These are phyloP conservation scores for Conopomorpha cramerella DNA, from an alignment of 1,140 invertebrate species.

Conservation along the genomic window DNA sequence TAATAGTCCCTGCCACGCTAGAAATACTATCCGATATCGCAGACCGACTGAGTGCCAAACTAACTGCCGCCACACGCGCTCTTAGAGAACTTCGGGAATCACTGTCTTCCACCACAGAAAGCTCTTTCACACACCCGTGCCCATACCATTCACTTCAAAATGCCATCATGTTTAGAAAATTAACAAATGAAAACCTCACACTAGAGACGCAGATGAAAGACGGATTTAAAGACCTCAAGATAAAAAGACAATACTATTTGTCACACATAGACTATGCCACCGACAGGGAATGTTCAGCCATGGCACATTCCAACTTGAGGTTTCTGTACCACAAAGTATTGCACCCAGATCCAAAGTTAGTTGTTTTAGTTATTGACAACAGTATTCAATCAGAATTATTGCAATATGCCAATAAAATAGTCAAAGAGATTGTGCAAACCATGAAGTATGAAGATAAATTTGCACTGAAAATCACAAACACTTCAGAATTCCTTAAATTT, in stretches of 20 bases:
- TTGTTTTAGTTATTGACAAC: conserved; percentile 48
- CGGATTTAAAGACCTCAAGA: conserved; percentile 48
- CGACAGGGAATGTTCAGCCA: conserved; percentile 41
- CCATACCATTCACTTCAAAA: conserved; percentile 52
- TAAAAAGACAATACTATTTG: conserved; percentile 51
- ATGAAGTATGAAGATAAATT: conserved; percentile 37
- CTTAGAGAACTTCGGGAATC: conserved; percentile 38
- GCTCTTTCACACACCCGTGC: conserved; percentile 53
- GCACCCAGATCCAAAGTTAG: conserved; percentile 42
- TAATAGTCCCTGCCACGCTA: conserved; percentile 18
- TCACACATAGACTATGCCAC: conserved; percentile 51
- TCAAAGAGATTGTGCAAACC: conserved; percentile 36
- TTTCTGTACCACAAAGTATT: conserved; percentile 47
- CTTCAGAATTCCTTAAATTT: conserved; percentile 44
- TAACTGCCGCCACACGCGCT: conserved; percentile 38
- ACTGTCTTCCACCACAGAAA: conserved; percentile 27
- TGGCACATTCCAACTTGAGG: conserved; percentile 41
- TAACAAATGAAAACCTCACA: conserved; percentile 16
- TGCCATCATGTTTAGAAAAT: conserved; percentile 41
- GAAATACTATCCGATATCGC: conserved; percentile 27
- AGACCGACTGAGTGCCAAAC: conserved; percentile 38
- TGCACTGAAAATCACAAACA: conserved; percentile 41
- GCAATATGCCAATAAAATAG: conserved; percentile 36
- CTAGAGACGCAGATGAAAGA: conserved; percentile 32
- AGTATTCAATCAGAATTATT: conserved; percentile 30